Conservation (phyloP, 2,888 invertebrate genomes). For the Diadegma fenestrale region DNA sequence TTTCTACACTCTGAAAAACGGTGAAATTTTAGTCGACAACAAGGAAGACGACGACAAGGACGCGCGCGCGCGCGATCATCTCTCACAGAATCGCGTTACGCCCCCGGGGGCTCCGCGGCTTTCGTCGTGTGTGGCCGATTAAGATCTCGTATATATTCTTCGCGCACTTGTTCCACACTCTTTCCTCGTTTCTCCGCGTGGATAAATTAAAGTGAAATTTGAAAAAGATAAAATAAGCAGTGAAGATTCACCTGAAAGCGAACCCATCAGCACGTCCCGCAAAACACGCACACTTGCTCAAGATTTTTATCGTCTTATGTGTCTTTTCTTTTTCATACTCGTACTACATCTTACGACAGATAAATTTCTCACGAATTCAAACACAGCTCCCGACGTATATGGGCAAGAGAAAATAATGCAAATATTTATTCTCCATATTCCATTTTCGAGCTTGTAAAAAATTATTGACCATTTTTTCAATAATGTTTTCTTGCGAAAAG, state of each 20-base stretch:
- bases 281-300: slow-evolving; percentile 36
- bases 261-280: slow-evolving; percentile 53
- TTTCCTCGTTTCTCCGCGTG: slow-evolving; percentile 32
- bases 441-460: not conserved
- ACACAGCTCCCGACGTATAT: slow-evolving; percentile 25
- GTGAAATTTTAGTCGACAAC: slow-evolving; percentile 58
- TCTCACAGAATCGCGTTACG: slow-evolving; percentile 61
- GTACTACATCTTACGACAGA: slow-evolving; percentile 49
- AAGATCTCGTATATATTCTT: slow-evolving; percentile 65
- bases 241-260: slow-evolving; percentile 55
- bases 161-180: slow-evolving; percentile 34
- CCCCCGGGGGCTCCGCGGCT: slow-evolving; percentile 42
- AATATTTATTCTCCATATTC: slow-evolving; percentile 15
- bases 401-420: slow-evolving; percentile 31
- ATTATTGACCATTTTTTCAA: not conserved
- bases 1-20: slow-evolving; percentile 42
- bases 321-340: slow-evolving; percentile 32
- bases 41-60: slow-evolving; percentile 12
- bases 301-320: slow-evolving; percentile 54
- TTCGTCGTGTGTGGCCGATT: slow-evolving; percentile 71
- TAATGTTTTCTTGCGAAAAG: not conserved
- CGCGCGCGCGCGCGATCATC: slow-evolving; percentile 46
- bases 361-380: slow-evolving; percentile 45
- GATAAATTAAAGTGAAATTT: slow-evolving; percentile 62
- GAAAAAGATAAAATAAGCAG: slow-evolving; percentile 21